These are phyloP conservation scores for Sphenodon punctatus DNA, from an alignment of 2,797 vertebrate species.

Conservation along the genomic window DNA sequence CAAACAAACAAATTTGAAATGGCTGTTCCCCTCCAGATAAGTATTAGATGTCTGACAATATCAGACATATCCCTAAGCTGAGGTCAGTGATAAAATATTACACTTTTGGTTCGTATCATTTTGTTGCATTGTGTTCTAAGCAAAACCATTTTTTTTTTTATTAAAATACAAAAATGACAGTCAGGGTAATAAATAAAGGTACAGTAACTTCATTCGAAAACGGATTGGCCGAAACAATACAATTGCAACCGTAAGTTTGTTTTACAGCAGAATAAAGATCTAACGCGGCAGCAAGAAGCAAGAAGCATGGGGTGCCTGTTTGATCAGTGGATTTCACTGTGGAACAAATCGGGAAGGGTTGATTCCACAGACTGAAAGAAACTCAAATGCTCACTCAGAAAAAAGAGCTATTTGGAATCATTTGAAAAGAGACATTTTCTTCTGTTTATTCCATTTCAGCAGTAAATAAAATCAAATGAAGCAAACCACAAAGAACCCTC, in stretches of 20 bases:
- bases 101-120: slow-evolving; percentile 32
- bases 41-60: neutral
- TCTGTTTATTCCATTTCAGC: neutral
- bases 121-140: slow-evolving; percentile 33
- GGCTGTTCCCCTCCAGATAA: slow-evolving; percentile 31
- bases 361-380: no score
- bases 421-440: no score
- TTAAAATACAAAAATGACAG: slow-evolving; percentile 34
- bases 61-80: neutral
- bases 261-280: slow-evolving; percentile 39
- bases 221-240: slow-evolving; percentile 42
- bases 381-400: no score
- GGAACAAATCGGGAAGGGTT: no score
- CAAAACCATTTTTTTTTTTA: slow-evolving; percentile 34
- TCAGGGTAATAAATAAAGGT: no score
- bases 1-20: slow-evolving; percentile 12
- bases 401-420: no score
- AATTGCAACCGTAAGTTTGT: slow-evolving; percentile 40
- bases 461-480: neutral
- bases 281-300: slow-evolving; percentile 13
- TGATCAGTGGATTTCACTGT: no score
- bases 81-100: slow-evolving; percentile 3
- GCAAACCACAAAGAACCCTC: neutral
- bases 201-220: slow-evolving; percentile 20
- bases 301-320: no score